phyloP scores from a whole-genome alignment of 2,888 invertebrate species.

The Bruchidius siliquastri region DNA sequence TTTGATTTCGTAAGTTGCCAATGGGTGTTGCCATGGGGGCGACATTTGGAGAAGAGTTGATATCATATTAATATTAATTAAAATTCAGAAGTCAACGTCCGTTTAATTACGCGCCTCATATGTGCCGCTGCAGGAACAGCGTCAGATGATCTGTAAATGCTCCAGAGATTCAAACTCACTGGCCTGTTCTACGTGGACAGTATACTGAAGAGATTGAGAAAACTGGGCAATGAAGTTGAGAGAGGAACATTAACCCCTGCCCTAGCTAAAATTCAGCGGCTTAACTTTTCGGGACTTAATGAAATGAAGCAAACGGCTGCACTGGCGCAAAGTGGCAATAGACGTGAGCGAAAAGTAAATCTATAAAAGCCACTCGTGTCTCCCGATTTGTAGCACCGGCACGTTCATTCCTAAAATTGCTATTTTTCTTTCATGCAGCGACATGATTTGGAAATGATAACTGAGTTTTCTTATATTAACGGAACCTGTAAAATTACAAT shows the following conservation, averaged over 20 bases:
- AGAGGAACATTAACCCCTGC: neutral
- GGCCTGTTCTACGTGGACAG: neutral
- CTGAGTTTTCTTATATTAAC: neutral
- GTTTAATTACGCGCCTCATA: neutral
- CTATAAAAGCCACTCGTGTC: neutral
- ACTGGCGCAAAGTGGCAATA: neutral
- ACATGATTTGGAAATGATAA: neutral
- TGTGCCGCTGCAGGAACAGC: neutral
- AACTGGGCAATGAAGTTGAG: neutral
- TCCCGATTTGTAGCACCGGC: neutral
- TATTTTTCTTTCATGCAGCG: neutral
- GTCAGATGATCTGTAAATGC: neutral
- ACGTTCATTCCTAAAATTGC: neutral
- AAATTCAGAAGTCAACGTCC: no score
- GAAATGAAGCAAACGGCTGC: neutral
- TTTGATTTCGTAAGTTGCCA: no score
- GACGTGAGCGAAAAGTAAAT: neutral
- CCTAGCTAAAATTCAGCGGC: neutral
- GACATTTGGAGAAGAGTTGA: no score
- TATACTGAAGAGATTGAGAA: neutral
- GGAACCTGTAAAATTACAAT: no score
- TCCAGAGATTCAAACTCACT: neutral
- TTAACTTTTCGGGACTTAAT: neutral
- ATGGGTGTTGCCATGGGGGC: no score
- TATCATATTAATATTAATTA: no score